Base-by-base conservation (phyloP, 2,797 vertebrate genomes). In the Alectoris magna region DNA sequence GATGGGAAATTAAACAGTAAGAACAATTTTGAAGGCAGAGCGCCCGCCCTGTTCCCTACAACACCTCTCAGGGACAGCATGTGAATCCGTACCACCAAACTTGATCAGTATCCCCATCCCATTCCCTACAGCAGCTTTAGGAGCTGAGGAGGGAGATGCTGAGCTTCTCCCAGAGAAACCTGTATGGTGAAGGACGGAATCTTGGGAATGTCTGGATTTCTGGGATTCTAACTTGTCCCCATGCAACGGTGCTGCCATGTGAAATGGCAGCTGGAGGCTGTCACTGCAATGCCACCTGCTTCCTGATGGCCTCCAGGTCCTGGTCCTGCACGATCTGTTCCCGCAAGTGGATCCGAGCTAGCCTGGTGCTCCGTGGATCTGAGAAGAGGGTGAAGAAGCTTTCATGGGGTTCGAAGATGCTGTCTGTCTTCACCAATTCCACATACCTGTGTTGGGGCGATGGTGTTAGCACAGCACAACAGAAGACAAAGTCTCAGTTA, bases 381-480 rank as follows among this genome's bases (percentile, higher is more conserved):
- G 99, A 98, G 97, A 99, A 99, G 9, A 99, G 98, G 84, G 98
- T 99, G 97, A 99, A 99, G 97, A 99, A 99, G 88, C 98, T 99
- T 62, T 99, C 98, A 6, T 99, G 98, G n/a, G 98, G 98, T 84
- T 99, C 98, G 82, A 99, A 99, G 97, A 97, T 97, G 90, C 98
- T 98, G 97, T 99, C 99, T 1, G 98, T 98, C 60, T 99, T 99
- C 76, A 99, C 98, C 97, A 99, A 92, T 92, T 99, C 99, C 98
- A 99, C 98, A 1, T 99, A 99, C 93, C 99, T 99, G 97, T 17
- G 41, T 62, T 26, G 53, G 23, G 36, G 53, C 26, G 66, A 39
- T 2, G 64, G 34, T 1, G 4, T 96, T 74, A 95, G 88, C 66
- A 78, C 14, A 63, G 71, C 49, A 62, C 0, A 1, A 80, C 49